Evolutionary conservation across 2,797 vertebrate genomes (phyloP).

Genomic region (Acanthurus lineatus): DNA sequence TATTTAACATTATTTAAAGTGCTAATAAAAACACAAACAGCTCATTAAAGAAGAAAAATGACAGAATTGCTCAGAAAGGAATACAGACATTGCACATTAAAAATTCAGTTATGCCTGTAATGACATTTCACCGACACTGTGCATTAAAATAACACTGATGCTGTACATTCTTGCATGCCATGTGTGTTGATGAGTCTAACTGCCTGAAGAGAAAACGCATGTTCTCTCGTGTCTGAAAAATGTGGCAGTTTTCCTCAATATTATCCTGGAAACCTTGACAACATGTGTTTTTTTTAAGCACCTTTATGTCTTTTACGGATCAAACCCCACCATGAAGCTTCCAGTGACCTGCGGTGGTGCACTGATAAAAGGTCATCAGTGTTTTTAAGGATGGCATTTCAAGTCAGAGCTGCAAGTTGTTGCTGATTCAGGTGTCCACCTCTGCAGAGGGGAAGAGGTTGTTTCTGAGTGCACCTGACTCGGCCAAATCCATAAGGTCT

Average conservation of each 20-base stretch:
- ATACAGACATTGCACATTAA: conserved; percentile 10
- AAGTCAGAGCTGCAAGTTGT: not conserved
- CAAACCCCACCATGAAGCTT: conserved; percentile 14
- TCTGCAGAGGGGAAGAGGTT: conserved; percentile 10
- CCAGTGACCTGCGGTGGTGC: not conserved
- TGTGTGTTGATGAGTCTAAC: conserved; percentile 6
- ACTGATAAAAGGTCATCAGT: conserved; percentile 45
- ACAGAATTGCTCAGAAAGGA: not conserved
- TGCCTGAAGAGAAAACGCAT: not conserved
- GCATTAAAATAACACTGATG: conserved; percentile 13
- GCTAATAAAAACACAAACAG: not conserved
- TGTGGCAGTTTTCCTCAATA: not conserved
- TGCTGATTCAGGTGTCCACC: conserved; percentile 30
- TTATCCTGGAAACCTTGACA: conserved; percentile 13
- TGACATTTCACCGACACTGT: conserved; percentile 9
- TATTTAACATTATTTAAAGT: too few relatives aligned
- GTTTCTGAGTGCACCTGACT: conserved; percentile 46
- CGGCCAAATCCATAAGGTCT: conserved; percentile 55
- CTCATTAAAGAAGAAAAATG: not conserved
- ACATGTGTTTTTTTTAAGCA: not conserved
- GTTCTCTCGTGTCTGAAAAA: not conserved
- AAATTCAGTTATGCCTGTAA: not conserved
- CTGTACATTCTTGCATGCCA: not conserved
- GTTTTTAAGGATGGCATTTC: conserved; percentile 21
- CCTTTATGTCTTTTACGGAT: conserved; percentile 15